Evolutionary conservation across 1,140 invertebrate genomes (phyloP), one percentile per base, ranked within the genome.

Genomic region (Lucilia cuprina): DNA sequence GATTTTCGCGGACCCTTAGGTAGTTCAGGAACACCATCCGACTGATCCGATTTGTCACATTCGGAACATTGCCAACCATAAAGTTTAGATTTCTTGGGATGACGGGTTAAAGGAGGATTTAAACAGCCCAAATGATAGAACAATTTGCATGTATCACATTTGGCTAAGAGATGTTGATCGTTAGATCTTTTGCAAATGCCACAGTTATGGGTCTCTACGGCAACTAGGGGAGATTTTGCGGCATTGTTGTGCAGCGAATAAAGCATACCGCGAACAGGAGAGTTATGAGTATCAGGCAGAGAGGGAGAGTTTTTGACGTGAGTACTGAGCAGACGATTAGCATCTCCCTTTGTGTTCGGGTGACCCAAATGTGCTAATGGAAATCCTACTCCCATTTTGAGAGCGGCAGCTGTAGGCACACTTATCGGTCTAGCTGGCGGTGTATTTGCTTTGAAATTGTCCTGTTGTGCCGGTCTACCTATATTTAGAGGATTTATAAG

Each of bases 101-200:
- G 96, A 80, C 97, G 93, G 14, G 96, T 96, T 8, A 99, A 92
- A 17, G 97, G 97, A 25, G 98, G 98, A 89, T 96, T 96, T 74
- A 99, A 92, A 92, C 98, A 99, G 75, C 95, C 95, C 77, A 99
- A 92, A 92, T 99, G 98, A 92, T 99, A 99, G 91, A 97, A 95
- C 41, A 97, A 92, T 86, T 95, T 95, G 90, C 98, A 99, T 0
- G 96, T 97, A 91, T 99, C 98, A 92, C 98, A 99, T 88, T 97
- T 96, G 0, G 97, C 96, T 86, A 99, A 93, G 82, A 98, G 92
- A 92, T 98, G 97, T 86, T 96, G 97, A 92, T 97, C 96, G 60
- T 95, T 94, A 84, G 94, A 94, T 85, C 94, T 93, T 83, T 94
- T 93, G 92, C 98, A 99, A 83, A 97, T 96, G 25, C 96, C 96